phyloP scores from a whole-genome alignment of 2,113 vertebrate genomes.

The Dromas ardeola region DNA sequence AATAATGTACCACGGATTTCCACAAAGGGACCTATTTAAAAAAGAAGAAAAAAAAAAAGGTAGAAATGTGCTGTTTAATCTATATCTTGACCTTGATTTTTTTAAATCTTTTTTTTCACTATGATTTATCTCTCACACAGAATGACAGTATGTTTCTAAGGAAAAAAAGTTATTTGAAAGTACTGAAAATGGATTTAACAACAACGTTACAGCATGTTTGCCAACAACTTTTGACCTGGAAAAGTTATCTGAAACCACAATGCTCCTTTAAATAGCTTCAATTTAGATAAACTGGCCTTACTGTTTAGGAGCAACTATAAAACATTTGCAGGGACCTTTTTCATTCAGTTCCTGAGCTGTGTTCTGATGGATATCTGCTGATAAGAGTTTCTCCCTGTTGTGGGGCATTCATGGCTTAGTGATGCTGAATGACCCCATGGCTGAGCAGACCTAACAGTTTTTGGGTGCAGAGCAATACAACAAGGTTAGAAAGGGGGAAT shows the following conservation, averaged over 20 bases:
- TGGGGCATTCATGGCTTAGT: background rate
- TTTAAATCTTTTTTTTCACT: background rate
- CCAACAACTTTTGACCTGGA: background rate
- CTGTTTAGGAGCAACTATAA: background rate
- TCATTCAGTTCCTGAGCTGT: background rate
- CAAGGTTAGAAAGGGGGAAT: background rate
- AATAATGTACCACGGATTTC: background rate
- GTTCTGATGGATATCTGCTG: background rate
- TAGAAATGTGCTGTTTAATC: background rate
- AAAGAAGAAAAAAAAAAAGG: background rate
- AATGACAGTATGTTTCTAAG: background rate
- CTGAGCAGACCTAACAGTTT: background rate
- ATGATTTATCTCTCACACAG: background rate
- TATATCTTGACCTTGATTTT: background rate
- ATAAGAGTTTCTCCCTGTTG: background rate
- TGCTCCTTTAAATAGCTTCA: background rate
- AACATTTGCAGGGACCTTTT: background rate
- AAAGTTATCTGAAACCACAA: background rate
- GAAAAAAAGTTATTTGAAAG: background rate
- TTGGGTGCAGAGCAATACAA: background rate
- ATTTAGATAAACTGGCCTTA: background rate
- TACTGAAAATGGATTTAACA: background rate
- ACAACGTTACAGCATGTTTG: background rate
- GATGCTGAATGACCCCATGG: background rate
- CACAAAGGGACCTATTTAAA: background rate